Conservation (phyloP, 2,113 vertebrate species). For the Tragelaphus buxtoni region DNA sequence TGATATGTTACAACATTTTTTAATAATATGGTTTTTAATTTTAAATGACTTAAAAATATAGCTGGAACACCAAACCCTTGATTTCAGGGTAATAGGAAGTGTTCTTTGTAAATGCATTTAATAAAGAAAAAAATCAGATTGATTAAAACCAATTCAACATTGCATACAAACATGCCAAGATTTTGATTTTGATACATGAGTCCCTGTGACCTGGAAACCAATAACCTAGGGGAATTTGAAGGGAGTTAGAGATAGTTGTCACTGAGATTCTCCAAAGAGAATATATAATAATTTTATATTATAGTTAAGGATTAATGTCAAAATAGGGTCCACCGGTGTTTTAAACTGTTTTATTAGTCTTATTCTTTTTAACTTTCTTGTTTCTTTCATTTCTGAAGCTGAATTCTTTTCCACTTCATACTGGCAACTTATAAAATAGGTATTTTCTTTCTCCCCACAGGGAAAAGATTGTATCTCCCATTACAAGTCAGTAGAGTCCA, state of each 20-base stretch:
- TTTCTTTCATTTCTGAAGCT: neutral
- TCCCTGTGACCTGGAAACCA: neutral
- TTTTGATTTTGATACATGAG: neutral
- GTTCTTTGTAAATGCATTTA: conserved; percentile 3
- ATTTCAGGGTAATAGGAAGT: neutral
- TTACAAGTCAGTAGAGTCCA: neutral
- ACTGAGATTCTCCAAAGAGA: neutral
- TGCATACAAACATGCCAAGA: neutral
- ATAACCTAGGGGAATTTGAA: neutral
- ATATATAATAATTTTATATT: neutral
- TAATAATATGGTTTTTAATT: neutral
- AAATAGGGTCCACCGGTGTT: neutral
- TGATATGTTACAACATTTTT: neutral
- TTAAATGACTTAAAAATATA: neutral
- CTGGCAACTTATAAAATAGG: neutral
- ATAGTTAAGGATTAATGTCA: neutral
- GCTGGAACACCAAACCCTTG: neutral
- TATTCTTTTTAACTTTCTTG: neutral
- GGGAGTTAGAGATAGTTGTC: neutral
- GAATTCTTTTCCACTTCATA: neutral
- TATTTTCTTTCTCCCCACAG: neutral
- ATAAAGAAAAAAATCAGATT: neutral
- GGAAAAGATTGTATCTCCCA: neutral
- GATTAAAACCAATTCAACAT: neutral
- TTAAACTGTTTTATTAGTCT: neutral